Evolutionary conservation across 2,888 invertebrate species (phyloP), one percentile per base, ranked within the genome.

Genomic region (Camptogramma bilineatum): DNA sequence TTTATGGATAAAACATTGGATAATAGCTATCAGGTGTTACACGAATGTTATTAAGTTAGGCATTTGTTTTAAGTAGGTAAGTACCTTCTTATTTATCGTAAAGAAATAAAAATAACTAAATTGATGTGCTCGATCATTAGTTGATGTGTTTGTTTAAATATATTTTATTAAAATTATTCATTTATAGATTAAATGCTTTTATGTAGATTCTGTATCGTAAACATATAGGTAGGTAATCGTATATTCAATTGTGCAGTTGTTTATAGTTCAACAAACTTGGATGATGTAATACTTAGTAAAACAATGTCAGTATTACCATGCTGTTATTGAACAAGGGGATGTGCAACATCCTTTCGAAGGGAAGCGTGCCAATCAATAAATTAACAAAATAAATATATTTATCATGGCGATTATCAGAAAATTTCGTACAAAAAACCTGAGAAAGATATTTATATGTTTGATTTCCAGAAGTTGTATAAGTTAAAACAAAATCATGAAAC

Each of bases 281-380:
- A 18, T 34, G 39, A 47, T 13, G 19, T 21, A 21, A 10, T 19
- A 31, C 1, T 13, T 39, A 47, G 34, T 59, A 44, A 34, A 46
- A 52, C 1, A 47, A 51, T 52, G 34, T 2, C 31, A 46, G 50
- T 42, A 16, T 39, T 47, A 17, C 24, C 50, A 61, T 60, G 39
- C 51, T 53, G 65, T 54, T 58, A 65, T 62, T 66, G 61, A 66
- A 66, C 58, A 66, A 55, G 42, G 57, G 66, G 69, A 69, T 65
- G 65, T 65, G 67, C 61, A 17, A 64, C 65, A 71, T 69, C 61
- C 63, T 69, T 65, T 62, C 59, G 52, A 51, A 52, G 28, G 28
- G 0, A 28, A 28, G 48, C 62, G 60, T 58, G 60, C 52, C 60
- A 60, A 61, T 42, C 62, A n/a, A 64, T 62, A 64, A 62, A 60